These are phyloP conservation scores for Apaloderma vittatum DNA, from an alignment of 2,113 vertebrate species.

Conservation along the genomic window DNA sequence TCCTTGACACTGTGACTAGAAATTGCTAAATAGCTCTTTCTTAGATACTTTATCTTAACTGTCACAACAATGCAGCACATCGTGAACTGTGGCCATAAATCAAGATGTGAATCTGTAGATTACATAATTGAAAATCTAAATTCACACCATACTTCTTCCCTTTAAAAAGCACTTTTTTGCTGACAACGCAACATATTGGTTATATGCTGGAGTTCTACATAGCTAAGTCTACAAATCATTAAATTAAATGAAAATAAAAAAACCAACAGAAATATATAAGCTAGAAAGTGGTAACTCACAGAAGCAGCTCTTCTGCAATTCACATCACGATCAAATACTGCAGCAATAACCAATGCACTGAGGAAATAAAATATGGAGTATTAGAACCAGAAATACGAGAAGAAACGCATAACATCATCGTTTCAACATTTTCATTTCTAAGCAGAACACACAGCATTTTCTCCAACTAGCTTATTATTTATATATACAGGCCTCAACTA, in stretches of 20 bases:
- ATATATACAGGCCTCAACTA: background rate
- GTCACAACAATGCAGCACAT: background rate
- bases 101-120: background rate
- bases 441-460: background rate
- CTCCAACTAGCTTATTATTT: background rate
- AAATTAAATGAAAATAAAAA: background rate
- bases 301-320: constrained; percentile 92
- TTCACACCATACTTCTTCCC: background rate
- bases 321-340: constrained; percentile 88
- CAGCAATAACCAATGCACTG: constrained; percentile 88
- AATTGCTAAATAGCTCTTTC: background rate
- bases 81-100: background rate
- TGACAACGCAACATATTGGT: background rate
- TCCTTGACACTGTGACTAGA: background rate
- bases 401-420: background rate
- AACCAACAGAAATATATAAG: background rate
- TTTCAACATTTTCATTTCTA: background rate
- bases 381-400: background rate
- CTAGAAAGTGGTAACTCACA: constrained; percentile 76
- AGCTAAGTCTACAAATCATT: background rate
- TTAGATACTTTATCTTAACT: background rate
- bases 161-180: background rate
- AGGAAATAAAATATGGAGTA: background rate
- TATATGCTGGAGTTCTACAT: background rate
- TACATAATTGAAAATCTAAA: background rate